Percentiles rank a stretch among this genome's conserved stretches.
phyloP scores from a whole-genome alignment of 2,888 invertebrate species.

The Trachelus iudaicus region DNA sequence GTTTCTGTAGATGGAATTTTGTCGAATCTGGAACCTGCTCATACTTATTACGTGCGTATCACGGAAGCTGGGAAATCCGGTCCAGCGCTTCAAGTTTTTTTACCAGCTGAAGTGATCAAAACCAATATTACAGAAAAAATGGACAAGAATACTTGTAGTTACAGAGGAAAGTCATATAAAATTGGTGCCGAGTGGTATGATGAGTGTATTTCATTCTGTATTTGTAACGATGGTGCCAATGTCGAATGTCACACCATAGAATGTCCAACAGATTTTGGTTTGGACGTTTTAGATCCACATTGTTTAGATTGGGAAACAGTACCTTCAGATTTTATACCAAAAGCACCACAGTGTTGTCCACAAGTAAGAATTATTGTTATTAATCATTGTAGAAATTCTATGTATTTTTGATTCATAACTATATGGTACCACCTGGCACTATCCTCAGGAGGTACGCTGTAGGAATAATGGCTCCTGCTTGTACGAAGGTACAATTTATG shows the following conservation, averaged over 20 bases:
- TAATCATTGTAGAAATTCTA: neutral
- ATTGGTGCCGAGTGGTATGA: conserved; percentile 73
- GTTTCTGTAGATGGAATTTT: conserved; percentile 53
- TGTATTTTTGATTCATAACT: neutral
- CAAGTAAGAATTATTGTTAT: conserved; percentile 40
- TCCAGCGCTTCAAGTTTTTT: conserved; percentile 51
- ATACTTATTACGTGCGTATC: conserved; percentile 62
- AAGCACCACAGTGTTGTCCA: conserved; percentile 85
- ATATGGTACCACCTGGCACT: neutral
- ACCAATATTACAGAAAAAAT: conserved; percentile 52
- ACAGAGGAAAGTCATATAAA: conserved; percentile 65
- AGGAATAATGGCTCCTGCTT: conserved; percentile 85
- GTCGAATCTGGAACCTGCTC: conserved; percentile 59
- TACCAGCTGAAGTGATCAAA: conserved; percentile 58
- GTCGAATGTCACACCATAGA: conserved; percentile 82
- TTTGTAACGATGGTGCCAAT: conserved; percentile 75
- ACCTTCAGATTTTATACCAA: conserved; percentile 76
- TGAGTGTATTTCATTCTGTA: conserved; percentile 82
- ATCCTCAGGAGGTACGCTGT: conserved; percentile 76
- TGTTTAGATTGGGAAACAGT: conserved; percentile 89
- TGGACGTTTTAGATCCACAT: conserved; percentile 85
- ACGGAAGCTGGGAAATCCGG: conserved; percentile 52
- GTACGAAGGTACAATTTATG: conserved; percentile 73
- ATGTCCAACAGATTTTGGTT: conserved; percentile 85
- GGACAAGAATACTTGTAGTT: conserved; percentile 49